These are phyloP conservation scores for Andrena hattorfiana DNA, from an alignment of 2,888 invertebrate species.

Conservation along the genomic window DNA sequence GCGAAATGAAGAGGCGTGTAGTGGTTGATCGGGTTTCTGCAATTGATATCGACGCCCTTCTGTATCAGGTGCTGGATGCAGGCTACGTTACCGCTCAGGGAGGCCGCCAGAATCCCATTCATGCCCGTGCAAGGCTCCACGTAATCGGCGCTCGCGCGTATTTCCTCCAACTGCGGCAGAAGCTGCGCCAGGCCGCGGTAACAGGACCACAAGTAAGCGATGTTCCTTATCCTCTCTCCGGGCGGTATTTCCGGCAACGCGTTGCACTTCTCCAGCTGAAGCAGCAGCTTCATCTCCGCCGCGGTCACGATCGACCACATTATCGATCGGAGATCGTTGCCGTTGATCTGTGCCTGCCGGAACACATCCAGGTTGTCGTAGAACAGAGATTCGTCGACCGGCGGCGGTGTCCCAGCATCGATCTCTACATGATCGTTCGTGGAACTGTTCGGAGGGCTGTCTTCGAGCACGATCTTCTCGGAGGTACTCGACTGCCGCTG, in stretches of 20 bases:
- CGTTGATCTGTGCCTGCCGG: constrained; percentile 70
- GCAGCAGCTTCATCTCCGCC: constrained; percentile 78
- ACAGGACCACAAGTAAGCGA: constrained; percentile 92
- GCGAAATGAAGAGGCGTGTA: constrained; percentile 86
- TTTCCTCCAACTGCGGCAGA: constrained; percentile 88
- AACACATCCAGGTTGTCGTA: constrained; percentile 81
- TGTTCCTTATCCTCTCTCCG: constrained; percentile 85
- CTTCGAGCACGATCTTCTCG: constrained; percentile 64
- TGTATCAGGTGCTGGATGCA: constrained; percentile 90
- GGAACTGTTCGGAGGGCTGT: constrained; percentile 33
- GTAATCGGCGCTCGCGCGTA: constrained; percentile 90
- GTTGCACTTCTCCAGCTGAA: constrained; percentile 78
- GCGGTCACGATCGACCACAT: constrained; percentile 80
- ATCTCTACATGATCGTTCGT: constrained; percentile 76
- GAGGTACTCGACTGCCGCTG: constrained; percentile 55
- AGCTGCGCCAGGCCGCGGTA: constrained; percentile 90
- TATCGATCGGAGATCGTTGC: constrained; percentile 76
- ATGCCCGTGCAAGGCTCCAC: constrained; percentile 91
- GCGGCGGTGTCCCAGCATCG: constrained; percentile 82
- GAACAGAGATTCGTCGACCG: constrained; percentile 82
- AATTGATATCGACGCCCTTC: constrained; percentile 90
- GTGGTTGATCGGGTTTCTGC: constrained; percentile 70
- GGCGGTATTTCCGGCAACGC: constrained; percentile 43
- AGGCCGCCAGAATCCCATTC: constrained; percentile 91
- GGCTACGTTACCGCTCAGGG: constrained; percentile 91